phyloP scores from a whole-genome alignment of 2,797 vertebrate genomes.

The Neosalanx taihuensis region DNA sequence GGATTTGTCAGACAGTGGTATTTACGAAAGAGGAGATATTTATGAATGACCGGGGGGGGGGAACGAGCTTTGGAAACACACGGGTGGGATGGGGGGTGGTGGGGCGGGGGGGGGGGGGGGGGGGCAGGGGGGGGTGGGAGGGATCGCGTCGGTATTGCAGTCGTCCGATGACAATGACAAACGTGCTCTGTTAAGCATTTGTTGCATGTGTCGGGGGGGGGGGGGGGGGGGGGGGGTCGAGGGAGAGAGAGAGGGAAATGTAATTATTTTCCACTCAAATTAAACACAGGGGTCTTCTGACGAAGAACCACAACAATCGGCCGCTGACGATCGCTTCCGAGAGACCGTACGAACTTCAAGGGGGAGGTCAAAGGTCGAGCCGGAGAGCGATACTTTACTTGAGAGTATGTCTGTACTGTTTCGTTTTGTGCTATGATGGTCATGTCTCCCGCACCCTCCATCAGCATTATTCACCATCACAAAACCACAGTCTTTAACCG shows the following conservation, averaged over 20 bases:
- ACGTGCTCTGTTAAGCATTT: background rate
- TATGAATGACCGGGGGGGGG: constrained; percentile 59
- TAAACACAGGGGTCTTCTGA: background rate
- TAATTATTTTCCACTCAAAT: background rate
- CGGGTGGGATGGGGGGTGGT: background rate
- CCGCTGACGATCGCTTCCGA: too few relatives aligned
- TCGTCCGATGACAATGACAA: background rate
- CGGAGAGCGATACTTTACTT: too few relatives aligned
- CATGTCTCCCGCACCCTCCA: too few relatives aligned
- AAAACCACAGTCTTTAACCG: too few relatives aligned
- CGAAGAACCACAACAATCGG: background rate
- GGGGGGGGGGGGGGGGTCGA: too few relatives aligned
- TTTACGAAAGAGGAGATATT: constrained; percentile 74
- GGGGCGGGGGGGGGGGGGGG: background rate
- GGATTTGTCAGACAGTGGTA: constrained; percentile 73
- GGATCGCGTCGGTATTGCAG: constrained; percentile 8
- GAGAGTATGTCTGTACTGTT: background rate
- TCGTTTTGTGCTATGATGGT: background rate
- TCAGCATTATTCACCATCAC: too few relatives aligned
- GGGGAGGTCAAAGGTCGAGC: too few relatives aligned
- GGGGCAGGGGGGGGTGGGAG: background rate
- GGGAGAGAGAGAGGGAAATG: too few relatives aligned
- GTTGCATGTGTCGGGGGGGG: background rate
- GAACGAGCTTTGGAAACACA: constrained; percentile 32
- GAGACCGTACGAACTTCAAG: too few relatives aligned